Evolutionary conservation across 2,113 vertebrate species (phyloP), one percentile per base, ranked within the genome.

Genomic region (Aplodontia rufa): DNA sequence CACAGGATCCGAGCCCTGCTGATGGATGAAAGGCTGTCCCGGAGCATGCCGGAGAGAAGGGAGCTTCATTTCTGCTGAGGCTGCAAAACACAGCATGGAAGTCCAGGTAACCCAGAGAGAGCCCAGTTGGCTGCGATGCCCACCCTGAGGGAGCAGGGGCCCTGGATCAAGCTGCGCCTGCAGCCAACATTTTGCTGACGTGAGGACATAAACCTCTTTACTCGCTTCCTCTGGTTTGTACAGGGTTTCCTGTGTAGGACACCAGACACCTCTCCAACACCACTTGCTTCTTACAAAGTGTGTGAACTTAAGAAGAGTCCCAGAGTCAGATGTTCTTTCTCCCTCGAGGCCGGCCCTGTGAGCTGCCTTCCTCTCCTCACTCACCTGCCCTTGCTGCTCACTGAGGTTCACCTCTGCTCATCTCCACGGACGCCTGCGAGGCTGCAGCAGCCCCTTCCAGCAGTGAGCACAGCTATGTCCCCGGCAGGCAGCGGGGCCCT

Each of bases 401-500:
- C 42, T n/a, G 81, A 66, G 37, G 60, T 30, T 42, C 40, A 45
- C 40, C 17, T 45, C 91, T 95, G 97, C 98, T 49, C 78, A 83
- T 80, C 81, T 84, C 97, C 97, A 97, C 97, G 94, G 93, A 64
- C 86, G 95, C 93, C 90, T 93, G 85, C 90, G 96, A 97, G 97
- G 84, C 95, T 74, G 11, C 79, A 93, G 97, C 96, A 91, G 81
- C 92, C 85, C 96, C 96, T 90, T 64, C 93, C 80, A 80, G 12
- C 55, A 58, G 55, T 58, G 13, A 12, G 91, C 51, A 32, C 20
- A 9, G 55, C 55, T 19, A 0, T 8, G 90, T 97, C 97, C 93
- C 91, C 94, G 87, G 97, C 95, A 95, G 97, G 98, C 97, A 95
- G 97, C 96, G 96, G 97, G 96, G 97, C 93, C 82, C 75, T 97